Conservation (phyloP, 2,888 invertebrate species). For the Pammene fasciana region DNA sequence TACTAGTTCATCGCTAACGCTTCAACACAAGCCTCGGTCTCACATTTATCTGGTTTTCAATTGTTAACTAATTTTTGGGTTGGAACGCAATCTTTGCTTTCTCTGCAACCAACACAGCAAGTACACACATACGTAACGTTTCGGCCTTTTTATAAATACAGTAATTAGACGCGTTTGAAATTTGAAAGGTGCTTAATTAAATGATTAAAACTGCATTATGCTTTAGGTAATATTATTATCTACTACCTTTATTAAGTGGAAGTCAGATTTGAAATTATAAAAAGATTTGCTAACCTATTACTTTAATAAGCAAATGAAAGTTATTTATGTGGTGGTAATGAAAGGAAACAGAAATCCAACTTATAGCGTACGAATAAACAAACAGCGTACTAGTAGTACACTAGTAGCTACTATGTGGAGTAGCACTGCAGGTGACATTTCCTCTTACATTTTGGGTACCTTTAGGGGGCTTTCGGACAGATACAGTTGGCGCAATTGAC, state of each 20-base stretch:
- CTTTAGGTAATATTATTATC: neutral
- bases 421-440: too few species aligned
- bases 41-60: slow-evolving; percentile 13
- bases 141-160: slow-evolving; percentile 32
- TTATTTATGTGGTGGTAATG: too few species aligned
- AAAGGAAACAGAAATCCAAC: too few species aligned
- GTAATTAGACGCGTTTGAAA: slow-evolving; percentile 11
- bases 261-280: slow-evolving; percentile 1
- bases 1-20: neutral
- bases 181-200: slow-evolving; percentile 19
- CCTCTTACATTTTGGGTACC: too few species aligned
- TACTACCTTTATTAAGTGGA: neutral
- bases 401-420: too few species aligned
- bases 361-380: too few species aligned
- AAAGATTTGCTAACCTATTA: neutral
- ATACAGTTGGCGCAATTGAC: too few species aligned
- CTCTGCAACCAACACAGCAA: slow-evolving; percentile 8
- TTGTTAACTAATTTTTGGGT: slow-evolving; percentile 35
- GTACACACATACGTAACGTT: slow-evolving; percentile 27
- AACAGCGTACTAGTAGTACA: too few species aligned
- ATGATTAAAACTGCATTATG: slow-evolving; percentile 28
- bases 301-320: too few species aligned
- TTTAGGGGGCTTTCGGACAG: too few species aligned
- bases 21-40: neutral
- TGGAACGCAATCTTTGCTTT: slow-evolving; percentile 33